Evolutionary conservation across 2,113 vertebrate genomes (phyloP), one percentile per base, ranked within the genome.

Genomic region (Microcebus murinus): DNA sequence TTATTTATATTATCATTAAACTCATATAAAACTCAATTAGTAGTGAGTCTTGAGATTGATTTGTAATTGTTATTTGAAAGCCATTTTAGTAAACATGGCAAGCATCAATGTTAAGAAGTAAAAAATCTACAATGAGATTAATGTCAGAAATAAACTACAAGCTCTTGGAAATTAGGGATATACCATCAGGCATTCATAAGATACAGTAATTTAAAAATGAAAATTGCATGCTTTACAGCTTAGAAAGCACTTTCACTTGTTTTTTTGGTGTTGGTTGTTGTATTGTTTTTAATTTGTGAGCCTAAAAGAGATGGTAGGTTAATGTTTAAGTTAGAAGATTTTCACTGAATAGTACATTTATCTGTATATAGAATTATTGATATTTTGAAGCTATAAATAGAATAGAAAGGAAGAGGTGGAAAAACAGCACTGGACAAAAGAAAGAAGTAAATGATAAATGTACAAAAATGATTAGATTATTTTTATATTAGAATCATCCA

Each of bases 1-100:
- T 93, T 86, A 84, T 87, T 95, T 5, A 63, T 23, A 67, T 59
- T 79, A 50, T 74, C 48, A 80, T 87, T 81, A 92, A 90, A 91
- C 3, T 50, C 23, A 14, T 94, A 36, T 45, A 63, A 88, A 86
- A 65, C 50, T 83, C 4, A 86, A 57, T 77, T 96, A 93, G 42
- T 76, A 67, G 71, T 50, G 85, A 94, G 76, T 90, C 10, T n/a
- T 96, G 39, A 77, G 29, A 79, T 15, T 71, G 4, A 73, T 50
- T 71, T 63, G 3, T 61, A 81, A 79, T 92, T 83, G 67, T 50
- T 55, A 87, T 87, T 94, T 94, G 25, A 90, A 95, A 71, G 2
- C 6, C 34, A 87, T 73, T 63, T 97, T 85, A 67, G 8, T 87
- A 68, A 80, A 61, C 21, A 77, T 68, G 52, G 11, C 8, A 81